These are phyloP conservation scores for Leptinotarsa rubiginosa DNA, from an alignment of 2,888 invertebrate genomes.

Conservation along the genomic window DNA sequence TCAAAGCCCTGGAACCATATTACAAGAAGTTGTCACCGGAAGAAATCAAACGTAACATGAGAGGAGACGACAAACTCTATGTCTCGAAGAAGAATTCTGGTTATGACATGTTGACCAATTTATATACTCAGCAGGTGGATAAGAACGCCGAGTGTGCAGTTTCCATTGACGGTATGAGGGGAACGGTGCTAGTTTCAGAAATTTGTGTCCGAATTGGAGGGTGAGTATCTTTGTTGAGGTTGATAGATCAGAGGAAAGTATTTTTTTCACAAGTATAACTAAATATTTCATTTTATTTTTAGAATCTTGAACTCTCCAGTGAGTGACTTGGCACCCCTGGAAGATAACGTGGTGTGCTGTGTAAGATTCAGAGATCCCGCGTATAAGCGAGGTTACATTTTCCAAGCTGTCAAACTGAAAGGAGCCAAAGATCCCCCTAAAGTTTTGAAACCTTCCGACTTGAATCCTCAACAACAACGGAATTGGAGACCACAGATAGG, in stretches of 20 bases:
- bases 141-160: conserved; percentile 72
- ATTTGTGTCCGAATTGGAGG: conserved; percentile 77
- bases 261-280: not conserved
- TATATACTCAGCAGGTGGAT: conserved; percentile 73
- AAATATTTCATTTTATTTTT: conserved; percentile 37
- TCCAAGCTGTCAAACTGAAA: conserved; percentile 78
- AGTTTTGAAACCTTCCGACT: conserved; percentile 83
- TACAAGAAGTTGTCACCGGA: conserved; percentile 84
- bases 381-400: conserved; percentile 80
- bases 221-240: conserved; percentile 64
- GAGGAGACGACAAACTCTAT: conserved; percentile 92
- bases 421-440: conserved; percentile 78
- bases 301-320: conserved; percentile 77
- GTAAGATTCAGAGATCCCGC: conserved; percentile 84
- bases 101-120: conserved; percentile 76
- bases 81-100: conserved; percentile 79
- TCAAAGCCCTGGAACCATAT: conserved; percentile 84
- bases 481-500: conserved; percentile 85
- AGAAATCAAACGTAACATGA: conserved; percentile 88
- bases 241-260: not conserved
- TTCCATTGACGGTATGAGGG: conserved; percentile 85
- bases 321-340: conserved; percentile 73
- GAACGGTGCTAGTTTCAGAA: conserved; percentile 79
- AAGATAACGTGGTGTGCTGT: conserved; percentile 73
- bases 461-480: conserved; percentile 73